Base-by-base conservation (phyloP, 2,888 invertebrate genomes). In the Griposia aprilina region DNA sequence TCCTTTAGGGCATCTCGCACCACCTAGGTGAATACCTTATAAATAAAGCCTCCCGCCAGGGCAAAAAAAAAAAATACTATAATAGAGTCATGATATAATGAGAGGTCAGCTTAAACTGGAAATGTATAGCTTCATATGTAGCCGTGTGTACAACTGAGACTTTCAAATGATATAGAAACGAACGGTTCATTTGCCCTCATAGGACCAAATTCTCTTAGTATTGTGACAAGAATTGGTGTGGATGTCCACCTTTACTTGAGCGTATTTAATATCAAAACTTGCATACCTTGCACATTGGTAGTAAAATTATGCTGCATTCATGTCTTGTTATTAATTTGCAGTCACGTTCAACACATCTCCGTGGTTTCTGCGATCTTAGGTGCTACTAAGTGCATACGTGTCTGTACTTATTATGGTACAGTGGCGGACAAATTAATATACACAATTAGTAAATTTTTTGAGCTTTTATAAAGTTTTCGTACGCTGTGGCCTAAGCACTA, bases 281-380 rank as follows among this genome's bases (percentile, higher is more conserved):
- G n/a, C 50, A 59, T 59, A 45, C 15, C 48, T 20, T 59, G 8
- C 52, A 50, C 15, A 52, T 20, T 52, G 6, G 2, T 41, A 26
- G 55, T n/a, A 45, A 80, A 84, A 69, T 83, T 59, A 84, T n/a
- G 26, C 15, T 26, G 41, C n/a, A 48, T 59, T 63, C 30, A 78
- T 59, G 36, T 4, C 13, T 41, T 52, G 65, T 69, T 80, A 60
- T 48, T 79, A 65, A 84, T 79, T 84, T 55, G 52, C 48, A 48
- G 59, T 59, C 80, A 69, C 80, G 68, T 52, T n/a, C 84, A 50
- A 48, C 50, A 55, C 48, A 55, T 80, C 48, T 50, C n/a, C 15
- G 41, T 57, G 17, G 50, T 23, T 74, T 67, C 66, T 45, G 15
- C 30, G 7, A 71, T 67, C 55, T 45, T 15, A 80, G 30, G 57